Conservation (phyloP, 2,888 invertebrate species). For the Himalopsyche anomala region DNA sequence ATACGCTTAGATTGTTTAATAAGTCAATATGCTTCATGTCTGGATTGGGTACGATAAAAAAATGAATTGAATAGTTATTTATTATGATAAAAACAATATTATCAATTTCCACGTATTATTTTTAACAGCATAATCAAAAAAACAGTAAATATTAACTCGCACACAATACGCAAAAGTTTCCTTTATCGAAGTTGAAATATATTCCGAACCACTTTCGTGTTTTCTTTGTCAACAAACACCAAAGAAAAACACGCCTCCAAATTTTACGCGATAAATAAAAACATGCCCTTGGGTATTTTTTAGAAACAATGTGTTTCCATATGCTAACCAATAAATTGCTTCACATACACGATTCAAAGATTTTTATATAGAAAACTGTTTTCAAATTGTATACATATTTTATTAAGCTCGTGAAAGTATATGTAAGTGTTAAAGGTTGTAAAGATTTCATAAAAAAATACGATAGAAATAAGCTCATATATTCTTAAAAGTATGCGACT, state of each 20-base stretch:
- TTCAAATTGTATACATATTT: slow-evolving; percentile 10
- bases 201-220: slow-evolving; percentile 34
- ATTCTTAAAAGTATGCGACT: too few relatives aligned
- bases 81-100: too few relatives aligned
- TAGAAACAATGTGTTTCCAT: slow-evolving; percentile 13
- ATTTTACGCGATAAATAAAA: slow-evolving; percentile 40
- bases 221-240: slow-evolving; percentile 42
- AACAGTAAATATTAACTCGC: slow-evolving; percentile 17
- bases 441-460: too few relatives aligned
- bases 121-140: slow-evolving; percentile 32
- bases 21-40: too few relatives aligned
- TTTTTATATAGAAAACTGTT: not conserved
- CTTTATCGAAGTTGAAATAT: slow-evolving; percentile 26
- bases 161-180: slow-evolving; percentile 24
- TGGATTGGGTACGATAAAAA: too few relatives aligned
- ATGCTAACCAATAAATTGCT: slow-evolving; percentile 13
- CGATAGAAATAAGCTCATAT: too few relatives aligned
- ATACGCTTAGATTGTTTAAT: too few relatives aligned
- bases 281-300: slow-evolving; percentile 22
- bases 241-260: slow-evolving; percentile 17
- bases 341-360: not conserved
- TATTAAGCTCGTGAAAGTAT: not conserved
- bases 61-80: too few relatives aligned
- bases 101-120: not conserved
- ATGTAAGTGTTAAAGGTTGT: too few relatives aligned